Conservation (phyloP, 2,113 vertebrate species). For the Sphyrna mokarran region DNA sequence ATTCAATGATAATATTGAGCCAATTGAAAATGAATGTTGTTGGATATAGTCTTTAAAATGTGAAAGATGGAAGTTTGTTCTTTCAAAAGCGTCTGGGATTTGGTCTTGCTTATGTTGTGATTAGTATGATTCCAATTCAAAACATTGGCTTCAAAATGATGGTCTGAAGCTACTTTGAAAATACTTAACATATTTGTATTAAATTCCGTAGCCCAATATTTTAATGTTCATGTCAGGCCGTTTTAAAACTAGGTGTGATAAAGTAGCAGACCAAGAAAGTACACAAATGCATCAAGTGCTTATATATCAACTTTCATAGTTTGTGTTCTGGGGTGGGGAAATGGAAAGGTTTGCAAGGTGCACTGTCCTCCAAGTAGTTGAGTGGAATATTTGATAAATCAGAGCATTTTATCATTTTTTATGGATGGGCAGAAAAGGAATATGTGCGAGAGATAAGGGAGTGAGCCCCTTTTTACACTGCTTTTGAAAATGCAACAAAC, state of each 20-base stretch:
- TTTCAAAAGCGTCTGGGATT: background rate
- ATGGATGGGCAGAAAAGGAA: background rate
- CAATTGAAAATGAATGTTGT: background rate
- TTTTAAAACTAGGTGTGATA: background rate
- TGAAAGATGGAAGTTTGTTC: background rate
- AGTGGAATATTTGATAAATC: background rate
- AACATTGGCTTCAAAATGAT: background rate
- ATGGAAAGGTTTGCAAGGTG: background rate
- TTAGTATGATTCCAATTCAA: conserved; percentile 6
- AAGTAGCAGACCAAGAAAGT: background rate
- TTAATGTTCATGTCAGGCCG: background rate
- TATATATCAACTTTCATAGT: background rate
- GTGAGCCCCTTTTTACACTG: background rate
- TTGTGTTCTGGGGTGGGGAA: background rate
- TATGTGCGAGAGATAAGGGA: background rate
- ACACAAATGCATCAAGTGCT: background rate
- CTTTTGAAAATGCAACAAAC: background rate
- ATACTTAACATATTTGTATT: background rate
- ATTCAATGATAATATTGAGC: no score
- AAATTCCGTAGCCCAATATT: background rate
- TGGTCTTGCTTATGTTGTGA: background rate
- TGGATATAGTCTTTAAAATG: background rate
- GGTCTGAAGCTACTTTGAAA: background rate
- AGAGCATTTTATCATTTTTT: background rate
- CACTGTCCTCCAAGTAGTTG: background rate